Base-by-base conservation (phyloP, 1,140 invertebrate genomes). In the Apis florea region DNA sequence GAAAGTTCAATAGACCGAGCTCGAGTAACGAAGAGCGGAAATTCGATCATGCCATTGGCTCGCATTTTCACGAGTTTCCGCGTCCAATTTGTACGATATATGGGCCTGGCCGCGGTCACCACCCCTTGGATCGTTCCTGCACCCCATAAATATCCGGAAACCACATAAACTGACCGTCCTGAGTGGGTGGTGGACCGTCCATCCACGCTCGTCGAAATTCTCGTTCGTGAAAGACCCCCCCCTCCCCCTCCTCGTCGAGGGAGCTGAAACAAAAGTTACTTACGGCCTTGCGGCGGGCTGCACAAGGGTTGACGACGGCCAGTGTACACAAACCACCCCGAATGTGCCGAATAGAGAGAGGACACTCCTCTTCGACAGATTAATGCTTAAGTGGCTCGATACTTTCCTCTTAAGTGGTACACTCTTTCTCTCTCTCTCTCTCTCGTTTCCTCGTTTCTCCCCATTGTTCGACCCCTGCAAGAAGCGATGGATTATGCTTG, bases 51-150 rank as follows among this genome's bases (percentile, higher is more conserved):
- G 79, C 78, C 88, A 88, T 87, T 90, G 68, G 63, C 68, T 85
- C 82, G 83, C 76, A 81, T 90, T 90, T 86, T 85, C 83, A 83
- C 83, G 61, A 84, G 82, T 69, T 73, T 74, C 67, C 80, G 85
- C 83, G 83, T 90, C 83, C 85, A 90, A 90, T 90, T 90, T 90
- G 89, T 86, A 89, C 79, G 85, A 90, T 90, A 89, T 90, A 86
- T 79, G 59, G 68, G 2, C 31, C 64, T 40, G n/a, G 2, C 13
- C 21, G 56, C n/a, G 54, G 40, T 63, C 64, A 56, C 31, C 68
- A n/a, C 47, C 11, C 77, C 84, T 87, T 74, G 31, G 63, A 70
- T 66, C 66, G 61, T 75, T 78, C 67, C 68, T 63, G 79, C 85
- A 83, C 67, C 83, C 87, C 81, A 90, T 89, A 90, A 91, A 90